Conservation (phyloP, 1,140 invertebrate genomes). For the Temnothorax nylanderi region DNA sequence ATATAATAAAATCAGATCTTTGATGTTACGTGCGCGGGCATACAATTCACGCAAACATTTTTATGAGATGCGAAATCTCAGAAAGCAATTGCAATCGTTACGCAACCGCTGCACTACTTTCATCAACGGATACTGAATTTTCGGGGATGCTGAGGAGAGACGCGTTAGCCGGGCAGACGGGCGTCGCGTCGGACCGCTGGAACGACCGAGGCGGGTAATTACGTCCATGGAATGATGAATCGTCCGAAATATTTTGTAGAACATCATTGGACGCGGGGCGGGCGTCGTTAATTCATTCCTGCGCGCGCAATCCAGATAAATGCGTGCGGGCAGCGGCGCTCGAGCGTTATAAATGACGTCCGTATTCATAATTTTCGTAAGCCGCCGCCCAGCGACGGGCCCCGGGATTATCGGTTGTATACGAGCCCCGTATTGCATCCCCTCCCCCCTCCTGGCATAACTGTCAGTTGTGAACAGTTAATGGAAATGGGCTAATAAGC, state of each 20-base stretch:
- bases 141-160: conserved; percentile 9
- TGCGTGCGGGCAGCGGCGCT: conserved; percentile 64
- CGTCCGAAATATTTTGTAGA: conserved; percentile 77
- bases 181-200: not conserved
- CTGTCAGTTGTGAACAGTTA: conserved; percentile 3
- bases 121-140: not conserved
- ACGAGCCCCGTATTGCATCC: conserved; percentile 32
- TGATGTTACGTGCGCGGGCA: no score
- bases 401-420: conserved; percentile 58
- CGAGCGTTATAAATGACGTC: conserved; percentile 77
- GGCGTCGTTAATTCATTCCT: conserved; percentile 76
- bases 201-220: conserved; percentile 64
- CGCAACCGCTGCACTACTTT: not conserved
- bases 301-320: conserved; percentile 72
- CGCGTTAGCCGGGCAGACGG: not conserved
- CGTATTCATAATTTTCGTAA: conserved; percentile 78
- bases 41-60: not conserved
- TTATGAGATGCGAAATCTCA: not conserved
- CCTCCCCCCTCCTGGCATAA: conserved; percentile 26
- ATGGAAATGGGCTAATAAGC: conserved; percentile 33
- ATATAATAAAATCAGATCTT: not conserved
- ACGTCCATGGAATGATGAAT: conserved; percentile 75
- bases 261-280: conserved; percentile 70
- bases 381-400: conserved; percentile 64
- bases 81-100: not conserved